Conservation (phyloP, 2,797 vertebrate genomes). For the Mycteria americana region DNA sequence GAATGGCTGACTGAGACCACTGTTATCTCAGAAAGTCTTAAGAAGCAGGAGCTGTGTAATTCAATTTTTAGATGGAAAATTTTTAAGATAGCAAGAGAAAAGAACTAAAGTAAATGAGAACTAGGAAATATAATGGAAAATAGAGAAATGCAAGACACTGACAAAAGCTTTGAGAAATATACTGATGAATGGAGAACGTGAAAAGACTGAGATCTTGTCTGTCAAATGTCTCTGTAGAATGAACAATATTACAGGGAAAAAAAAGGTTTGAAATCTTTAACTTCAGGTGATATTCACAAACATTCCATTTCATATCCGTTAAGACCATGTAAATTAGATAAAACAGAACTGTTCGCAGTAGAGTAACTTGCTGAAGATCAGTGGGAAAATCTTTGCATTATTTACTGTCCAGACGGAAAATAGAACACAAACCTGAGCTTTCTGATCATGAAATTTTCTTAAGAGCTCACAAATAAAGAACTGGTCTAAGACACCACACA, state of each 20-base stretch:
- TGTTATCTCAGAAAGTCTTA: slow-evolving; percentile 12
- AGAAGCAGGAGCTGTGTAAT: slow-evolving; percentile 1
- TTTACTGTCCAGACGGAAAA: neutral
- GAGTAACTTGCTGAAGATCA: neutral
- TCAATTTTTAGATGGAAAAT: slow-evolving; percentile 36
- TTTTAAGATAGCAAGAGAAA: slow-evolving; percentile 21
- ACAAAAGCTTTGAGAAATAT: slow-evolving; percentile 33
- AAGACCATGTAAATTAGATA: neutral
- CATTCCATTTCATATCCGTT: neutral
- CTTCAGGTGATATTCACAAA: slow-evolving; percentile 24
- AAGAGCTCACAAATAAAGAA: neutral
- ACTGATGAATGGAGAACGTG: neutral
- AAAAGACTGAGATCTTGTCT: slow-evolving; percentile 7
- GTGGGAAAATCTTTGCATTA: neutral
- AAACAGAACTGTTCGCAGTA: neutral
- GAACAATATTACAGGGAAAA: neutral
- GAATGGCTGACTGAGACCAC: neutral
- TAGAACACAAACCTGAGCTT: neutral
- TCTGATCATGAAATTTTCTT: neutral
- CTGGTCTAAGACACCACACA: neutral
- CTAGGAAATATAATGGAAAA: neutral
- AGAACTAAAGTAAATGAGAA: slow-evolving; percentile 35
- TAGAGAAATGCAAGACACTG: neutral
- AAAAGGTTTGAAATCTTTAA: neutral
- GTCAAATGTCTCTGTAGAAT: neutral